phyloP scores from a whole-genome alignment of 2,113 vertebrate species.

The Emydura subglobosa region DNA sequence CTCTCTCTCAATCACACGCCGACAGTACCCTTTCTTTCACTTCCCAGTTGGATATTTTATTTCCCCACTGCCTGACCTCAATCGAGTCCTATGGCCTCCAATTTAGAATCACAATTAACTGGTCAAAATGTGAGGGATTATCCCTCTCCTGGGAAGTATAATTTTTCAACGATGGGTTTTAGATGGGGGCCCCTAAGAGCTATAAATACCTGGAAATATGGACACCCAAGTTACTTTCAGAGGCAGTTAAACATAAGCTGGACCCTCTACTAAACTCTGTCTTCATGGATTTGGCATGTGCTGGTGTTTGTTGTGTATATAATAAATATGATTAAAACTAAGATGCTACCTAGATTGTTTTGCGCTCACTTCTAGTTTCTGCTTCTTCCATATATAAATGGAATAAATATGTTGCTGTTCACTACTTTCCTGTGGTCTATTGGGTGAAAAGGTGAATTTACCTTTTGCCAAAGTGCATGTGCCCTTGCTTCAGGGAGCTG shows the following conservation, averaged over 20 bases:
- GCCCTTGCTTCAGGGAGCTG: not conserved
- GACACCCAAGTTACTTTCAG: not conserved
- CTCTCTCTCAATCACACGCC: not conserved
- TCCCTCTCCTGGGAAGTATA: constrained; percentile 21
- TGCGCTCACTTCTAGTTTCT: not conserved
- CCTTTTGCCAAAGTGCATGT: not conserved
- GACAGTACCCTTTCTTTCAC: constrained; percentile 31
- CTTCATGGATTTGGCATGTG: not conserved
- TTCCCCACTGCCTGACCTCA: not conserved
- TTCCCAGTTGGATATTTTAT: constrained; percentile 28
- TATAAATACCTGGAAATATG: constrained; percentile 2
- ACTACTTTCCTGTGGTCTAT: not conserved
- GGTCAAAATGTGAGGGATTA: constrained; percentile 39
- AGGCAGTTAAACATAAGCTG: constrained; percentile 41
- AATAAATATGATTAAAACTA: not conserved
- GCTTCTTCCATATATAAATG: not conserved
- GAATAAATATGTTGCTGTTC: not conserved
- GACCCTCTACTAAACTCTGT: not conserved
- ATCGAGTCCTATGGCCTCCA: not conserved
- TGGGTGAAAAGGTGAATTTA: not conserved
- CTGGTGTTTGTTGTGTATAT: not conserved
- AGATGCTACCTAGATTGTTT: not conserved
- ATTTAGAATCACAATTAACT: constrained; percentile 41
- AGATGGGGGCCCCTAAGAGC: constrained; percentile 21
- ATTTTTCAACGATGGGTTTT: constrained; percentile 5